Percentiles rank a stretch among this genome's conserved stretches.
Conservation (phyloP, 64 coral and sea anemone genomes). For the Dendronephthya gigantea region DNA sequence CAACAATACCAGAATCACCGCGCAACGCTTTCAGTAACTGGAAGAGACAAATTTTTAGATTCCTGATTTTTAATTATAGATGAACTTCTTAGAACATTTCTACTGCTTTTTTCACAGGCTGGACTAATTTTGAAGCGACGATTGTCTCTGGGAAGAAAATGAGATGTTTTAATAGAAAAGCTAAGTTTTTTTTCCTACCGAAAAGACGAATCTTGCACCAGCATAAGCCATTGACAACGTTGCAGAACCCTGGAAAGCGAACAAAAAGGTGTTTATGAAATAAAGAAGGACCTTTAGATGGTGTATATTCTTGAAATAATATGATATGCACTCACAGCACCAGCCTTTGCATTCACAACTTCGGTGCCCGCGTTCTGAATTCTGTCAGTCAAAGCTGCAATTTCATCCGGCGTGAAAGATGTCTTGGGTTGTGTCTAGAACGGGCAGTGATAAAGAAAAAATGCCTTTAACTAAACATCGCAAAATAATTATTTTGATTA, state of each 20-base stretch:
- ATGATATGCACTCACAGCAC: slow-evolving; percentile 61
- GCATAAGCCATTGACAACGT: slow-evolving; percentile 95
- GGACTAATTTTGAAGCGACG: too few species aligned
- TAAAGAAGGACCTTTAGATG: too few species aligned
- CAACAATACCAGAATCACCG: slow-evolving; percentile 53
- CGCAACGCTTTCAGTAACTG: slow-evolving; percentile 67
- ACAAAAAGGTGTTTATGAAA: too few species aligned
- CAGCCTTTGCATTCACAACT: slow-evolving; percentile 97
- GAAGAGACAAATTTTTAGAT: too few species aligned
- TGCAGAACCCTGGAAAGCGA: slow-evolving; percentile 61
- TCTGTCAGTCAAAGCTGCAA: slow-evolving; percentile 71
- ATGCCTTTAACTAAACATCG: not conserved
- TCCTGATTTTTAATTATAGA: too few species aligned
- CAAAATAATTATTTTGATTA: not conserved
- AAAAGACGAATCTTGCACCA: slow-evolving; percentile 67
- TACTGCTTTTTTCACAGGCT: too few species aligned
- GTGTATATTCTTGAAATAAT: not conserved
- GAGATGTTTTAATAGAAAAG: not conserved
- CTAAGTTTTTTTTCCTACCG: slow-evolving; percentile 43
- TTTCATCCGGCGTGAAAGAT: slow-evolving; percentile 64
- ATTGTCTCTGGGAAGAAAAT: too few species aligned
- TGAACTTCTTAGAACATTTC: too few species aligned
- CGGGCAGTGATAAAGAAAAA: not conserved
- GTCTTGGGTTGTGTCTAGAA: slow-evolving; percentile 48
- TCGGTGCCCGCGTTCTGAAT: slow-evolving; percentile 99